A percentile compares a stretch with the other conserved stretches of the same genome.
Conservation (phyloP, 2,888 invertebrate species). For the Aleiodes testaceus region DNA sequence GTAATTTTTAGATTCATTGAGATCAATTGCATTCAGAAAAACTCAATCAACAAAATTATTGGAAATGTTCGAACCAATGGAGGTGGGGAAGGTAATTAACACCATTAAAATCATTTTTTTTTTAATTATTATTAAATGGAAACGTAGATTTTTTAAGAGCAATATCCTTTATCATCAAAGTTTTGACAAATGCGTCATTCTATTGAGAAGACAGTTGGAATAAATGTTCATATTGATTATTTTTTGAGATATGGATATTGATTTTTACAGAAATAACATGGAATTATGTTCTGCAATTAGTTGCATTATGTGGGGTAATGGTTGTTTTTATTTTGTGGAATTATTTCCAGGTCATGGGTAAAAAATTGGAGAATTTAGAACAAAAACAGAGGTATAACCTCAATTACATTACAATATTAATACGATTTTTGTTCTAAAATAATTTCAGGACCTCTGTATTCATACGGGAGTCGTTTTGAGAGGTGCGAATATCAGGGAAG, state of each 20-base stretch:
- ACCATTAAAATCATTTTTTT: background rate
- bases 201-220: too few relatives aligned
- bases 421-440: background rate
- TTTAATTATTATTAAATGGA: background rate
- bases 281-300: too few relatives aligned
- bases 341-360: too few relatives aligned
- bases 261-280: too few relatives aligned
- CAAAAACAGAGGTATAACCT: background rate
- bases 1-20: slow-evolving; percentile 30
- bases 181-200: too few relatives aligned
- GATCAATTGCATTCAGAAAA: slow-evolving; percentile 4
- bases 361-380: background rate
- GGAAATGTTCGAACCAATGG: slow-evolving; percentile 67
- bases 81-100: slow-evolving; percentile 67
- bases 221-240: too few relatives aligned
- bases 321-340: background rate
- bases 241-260: too few relatives aligned
- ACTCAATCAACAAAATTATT: slow-evolving; percentile 13
- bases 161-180: too few relatives aligned
- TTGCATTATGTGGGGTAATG: background rate
- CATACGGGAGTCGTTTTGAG: slow-evolving; percentile 86
- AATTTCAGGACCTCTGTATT: slow-evolving; percentile 81
- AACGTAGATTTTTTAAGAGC: too few relatives aligned
- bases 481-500: slow-evolving; percentile 75
- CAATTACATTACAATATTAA: too few relatives aligned